These are phyloP conservation scores for Rhagium mordax DNA, from an alignment of 2,888 invertebrate species.

Conservation along the genomic window DNA sequence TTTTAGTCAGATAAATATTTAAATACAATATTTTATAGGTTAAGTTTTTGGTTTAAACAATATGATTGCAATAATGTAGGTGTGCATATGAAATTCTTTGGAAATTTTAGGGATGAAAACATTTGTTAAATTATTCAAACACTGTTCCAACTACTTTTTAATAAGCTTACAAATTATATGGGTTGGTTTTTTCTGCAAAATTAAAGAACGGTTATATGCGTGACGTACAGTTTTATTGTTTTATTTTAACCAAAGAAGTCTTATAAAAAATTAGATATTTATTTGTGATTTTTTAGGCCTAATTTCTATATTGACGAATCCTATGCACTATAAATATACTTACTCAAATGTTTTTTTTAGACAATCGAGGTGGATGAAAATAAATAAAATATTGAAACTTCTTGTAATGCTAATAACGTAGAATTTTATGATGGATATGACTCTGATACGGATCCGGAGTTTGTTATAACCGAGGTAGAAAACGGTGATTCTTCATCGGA, in stretches of 20 bases:
- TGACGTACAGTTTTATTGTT: neutral
- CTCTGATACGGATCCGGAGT: conserved; percentile 39
- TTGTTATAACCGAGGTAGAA: conserved; percentile 30
- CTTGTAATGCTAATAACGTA: conserved; percentile 13
- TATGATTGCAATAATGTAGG: neutral
- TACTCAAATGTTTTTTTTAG: neutral
- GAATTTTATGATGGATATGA: conserved; percentile 26
- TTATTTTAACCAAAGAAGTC: neutral
- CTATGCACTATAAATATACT: neutral
- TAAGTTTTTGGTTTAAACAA: neutral
- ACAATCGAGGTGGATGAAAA: neutral
- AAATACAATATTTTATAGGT: neutral
- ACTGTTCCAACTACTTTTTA: neutral
- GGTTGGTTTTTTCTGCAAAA: neutral
- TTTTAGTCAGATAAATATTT: neutral
- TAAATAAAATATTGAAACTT: conserved; percentile 13
- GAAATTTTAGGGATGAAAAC: neutral
- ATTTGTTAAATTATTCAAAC: neutral
- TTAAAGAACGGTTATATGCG: too few relatives aligned
- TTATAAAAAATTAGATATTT: neutral
- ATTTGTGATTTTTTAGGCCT: neutral
- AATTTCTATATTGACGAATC: too few relatives aligned
- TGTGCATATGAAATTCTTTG: neutral
- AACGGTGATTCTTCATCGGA: conserved; percentile 25
- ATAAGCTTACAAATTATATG: neutral